phyloP scores from a whole-genome alignment of 2,797 vertebrate species.

The Antennarius maculatus region DNA sequence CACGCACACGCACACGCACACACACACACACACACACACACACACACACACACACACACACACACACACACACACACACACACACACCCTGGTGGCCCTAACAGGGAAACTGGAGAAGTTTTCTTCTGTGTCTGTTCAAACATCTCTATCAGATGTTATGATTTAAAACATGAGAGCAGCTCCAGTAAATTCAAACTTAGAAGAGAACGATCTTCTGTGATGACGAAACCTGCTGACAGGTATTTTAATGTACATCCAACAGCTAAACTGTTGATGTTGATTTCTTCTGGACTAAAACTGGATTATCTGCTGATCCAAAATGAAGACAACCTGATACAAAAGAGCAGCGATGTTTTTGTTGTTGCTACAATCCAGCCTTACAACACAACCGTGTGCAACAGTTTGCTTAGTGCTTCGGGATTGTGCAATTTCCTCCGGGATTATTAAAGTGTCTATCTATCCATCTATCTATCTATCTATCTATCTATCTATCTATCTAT shows the following conservation, averaged over 20 bases:
- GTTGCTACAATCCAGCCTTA: too few species aligned
- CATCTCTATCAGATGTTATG: neutral
- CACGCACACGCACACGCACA: too few species aligned
- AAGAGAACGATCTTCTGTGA: too few species aligned
- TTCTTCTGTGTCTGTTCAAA: neutral
- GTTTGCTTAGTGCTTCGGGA: too few species aligned
- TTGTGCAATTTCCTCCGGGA: too few species aligned
- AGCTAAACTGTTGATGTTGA: neutral
- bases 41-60: too few species aligned
- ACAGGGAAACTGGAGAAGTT: neutral
- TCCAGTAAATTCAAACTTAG: neutral
- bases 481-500: too few species aligned
- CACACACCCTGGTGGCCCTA: neutral
- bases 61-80: slow-evolving; percentile 10
- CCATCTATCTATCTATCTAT: too few species aligned
- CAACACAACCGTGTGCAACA: neutral
- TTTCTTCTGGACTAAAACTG: neutral
- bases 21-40: too few species aligned
- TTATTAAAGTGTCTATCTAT: too few species aligned
- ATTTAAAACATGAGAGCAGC: neutral
- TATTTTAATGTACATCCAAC: neutral
- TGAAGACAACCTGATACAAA: neutral
- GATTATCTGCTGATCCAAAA: neutral
- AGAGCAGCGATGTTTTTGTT: neutral
- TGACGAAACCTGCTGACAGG: neutral